phyloP scores from a whole-genome alignment of 2,797 vertebrate species.

The Agapornis canus region DNA sequence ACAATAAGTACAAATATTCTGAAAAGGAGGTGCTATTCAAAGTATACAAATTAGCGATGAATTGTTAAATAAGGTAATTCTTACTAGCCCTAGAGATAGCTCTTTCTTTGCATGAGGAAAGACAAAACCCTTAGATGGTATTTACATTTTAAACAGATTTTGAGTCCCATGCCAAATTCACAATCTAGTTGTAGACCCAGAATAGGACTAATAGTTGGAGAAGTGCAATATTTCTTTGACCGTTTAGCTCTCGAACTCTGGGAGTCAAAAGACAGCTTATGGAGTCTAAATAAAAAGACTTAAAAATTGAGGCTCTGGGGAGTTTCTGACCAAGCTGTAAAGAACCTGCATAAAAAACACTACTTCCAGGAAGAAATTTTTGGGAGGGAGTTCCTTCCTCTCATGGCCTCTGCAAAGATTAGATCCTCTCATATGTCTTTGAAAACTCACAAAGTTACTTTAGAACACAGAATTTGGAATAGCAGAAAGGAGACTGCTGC shows the following conservation, averaged over 20 bases:
- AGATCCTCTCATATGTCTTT: neutral
- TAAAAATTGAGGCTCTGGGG: fast-evolving
- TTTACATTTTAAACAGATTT: neutral
- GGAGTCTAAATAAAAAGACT: neutral
- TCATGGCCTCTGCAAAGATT: neutral
- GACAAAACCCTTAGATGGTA: neutral
- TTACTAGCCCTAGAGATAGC: neutral
- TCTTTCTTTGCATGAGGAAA: neutral
- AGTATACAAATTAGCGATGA: neutral
- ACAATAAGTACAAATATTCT: neutral
- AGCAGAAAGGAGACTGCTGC: neutral
- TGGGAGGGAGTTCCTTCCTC: neutral
- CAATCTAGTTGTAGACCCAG: neutral
- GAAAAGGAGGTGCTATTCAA: neutral
- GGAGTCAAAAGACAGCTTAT: neutral
- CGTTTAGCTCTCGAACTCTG: neutral
- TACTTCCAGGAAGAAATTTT: neutral
- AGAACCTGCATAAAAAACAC: neutral
- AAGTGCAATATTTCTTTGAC: neutral
- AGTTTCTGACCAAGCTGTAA: neutral
- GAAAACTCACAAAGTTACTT: neutral
- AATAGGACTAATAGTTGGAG: neutral
- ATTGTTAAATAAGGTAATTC: neutral
- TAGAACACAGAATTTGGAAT: neutral
- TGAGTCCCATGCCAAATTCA: neutral